These are phyloP conservation scores for Drosophila mulleri DNA, from an alignment of 2,888 invertebrate genomes.

Conservation along the genomic window DNA sequence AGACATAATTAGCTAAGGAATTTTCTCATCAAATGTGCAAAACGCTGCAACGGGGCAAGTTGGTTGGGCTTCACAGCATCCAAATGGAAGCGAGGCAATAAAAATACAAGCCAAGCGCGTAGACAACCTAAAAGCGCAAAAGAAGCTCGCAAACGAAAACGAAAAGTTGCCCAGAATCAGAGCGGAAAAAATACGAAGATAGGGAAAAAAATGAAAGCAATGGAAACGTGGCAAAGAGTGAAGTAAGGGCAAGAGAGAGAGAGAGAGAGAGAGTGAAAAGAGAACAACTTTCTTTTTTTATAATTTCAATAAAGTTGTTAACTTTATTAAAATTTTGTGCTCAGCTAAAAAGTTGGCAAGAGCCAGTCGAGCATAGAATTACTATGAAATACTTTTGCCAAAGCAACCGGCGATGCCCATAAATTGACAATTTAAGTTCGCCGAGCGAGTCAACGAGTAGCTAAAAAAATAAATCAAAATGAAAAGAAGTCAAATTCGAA, in stretches of 20 bases:
- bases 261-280: constrained; percentile 3
- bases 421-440: constrained; percentile 80
- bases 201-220: constrained; percentile 9
- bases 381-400: constrained; percentile 76
- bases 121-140: constrained; percentile 49
- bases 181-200: constrained; percentile 18
- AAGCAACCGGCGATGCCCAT: constrained; percentile 68
- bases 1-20: constrained; percentile 75
- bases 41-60: constrained; percentile 38
- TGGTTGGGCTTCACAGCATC: constrained; percentile 17
- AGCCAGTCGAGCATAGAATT: constrained; percentile 78
- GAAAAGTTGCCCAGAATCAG: constrained; percentile 58
- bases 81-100: constrained; percentile 43
- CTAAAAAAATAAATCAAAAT: constrained; percentile 32
- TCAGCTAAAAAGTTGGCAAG: constrained; percentile 71
- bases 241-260: neutral
- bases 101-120: constrained; percentile 48
- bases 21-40: constrained; percentile 78
- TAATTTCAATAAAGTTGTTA: constrained; percentile 80
- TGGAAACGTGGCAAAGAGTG: constrained; percentile 3
- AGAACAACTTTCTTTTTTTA: constrained; percentile 52
- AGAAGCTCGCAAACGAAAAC: constrained; percentile 59
- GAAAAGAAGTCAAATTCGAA: constrained; percentile 22
- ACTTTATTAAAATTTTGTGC: constrained; percentile 78
- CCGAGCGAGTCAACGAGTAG: constrained; percentile 50